Evolutionary conservation across 2,797 vertebrate species (phyloP).

Genomic region (Chelonia mydas): DNA sequence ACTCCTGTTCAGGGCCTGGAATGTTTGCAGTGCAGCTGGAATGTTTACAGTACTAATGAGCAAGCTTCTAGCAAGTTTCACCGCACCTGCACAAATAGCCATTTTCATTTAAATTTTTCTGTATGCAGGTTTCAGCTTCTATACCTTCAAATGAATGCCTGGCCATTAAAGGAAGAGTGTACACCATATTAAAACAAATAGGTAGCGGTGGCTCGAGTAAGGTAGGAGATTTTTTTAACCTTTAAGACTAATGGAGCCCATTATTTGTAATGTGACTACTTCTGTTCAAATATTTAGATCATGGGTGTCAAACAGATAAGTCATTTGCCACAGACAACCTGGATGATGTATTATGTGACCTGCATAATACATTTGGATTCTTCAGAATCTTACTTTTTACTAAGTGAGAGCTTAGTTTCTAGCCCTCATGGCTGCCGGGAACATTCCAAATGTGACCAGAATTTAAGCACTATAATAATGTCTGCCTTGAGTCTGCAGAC

Average conservation of each 20-base stretch:
- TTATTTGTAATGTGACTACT: neutral
- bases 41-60: neutral
- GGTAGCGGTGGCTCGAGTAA: slow-evolving; percentile 97
- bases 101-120: neutral
- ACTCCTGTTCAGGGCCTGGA: neutral
- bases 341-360: neutral
- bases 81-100: neutral
- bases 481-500: neutral
- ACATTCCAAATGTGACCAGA: neutral
- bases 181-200: slow-evolving; percentile 94
- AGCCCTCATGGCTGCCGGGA: neutral
- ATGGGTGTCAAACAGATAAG: neutral
- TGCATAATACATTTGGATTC: neutral
- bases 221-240: slow-evolving; percentile 78
- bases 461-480: neutral
- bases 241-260: neutral
- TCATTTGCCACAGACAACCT: neutral
- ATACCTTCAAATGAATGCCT: slow-evolving; percentile 87
- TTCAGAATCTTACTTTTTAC: neutral
- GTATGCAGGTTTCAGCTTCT: slow-evolving; percentile 74
- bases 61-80: neutral
- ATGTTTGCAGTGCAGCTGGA: neutral
- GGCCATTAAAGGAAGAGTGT: slow-evolving; percentile 90
- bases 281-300: neutral
- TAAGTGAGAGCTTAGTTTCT: neutral